These are phyloP conservation scores for Aproaerema taeniolella DNA, from an alignment of 2,888 invertebrate genomes.

Conservation along the genomic window DNA sequence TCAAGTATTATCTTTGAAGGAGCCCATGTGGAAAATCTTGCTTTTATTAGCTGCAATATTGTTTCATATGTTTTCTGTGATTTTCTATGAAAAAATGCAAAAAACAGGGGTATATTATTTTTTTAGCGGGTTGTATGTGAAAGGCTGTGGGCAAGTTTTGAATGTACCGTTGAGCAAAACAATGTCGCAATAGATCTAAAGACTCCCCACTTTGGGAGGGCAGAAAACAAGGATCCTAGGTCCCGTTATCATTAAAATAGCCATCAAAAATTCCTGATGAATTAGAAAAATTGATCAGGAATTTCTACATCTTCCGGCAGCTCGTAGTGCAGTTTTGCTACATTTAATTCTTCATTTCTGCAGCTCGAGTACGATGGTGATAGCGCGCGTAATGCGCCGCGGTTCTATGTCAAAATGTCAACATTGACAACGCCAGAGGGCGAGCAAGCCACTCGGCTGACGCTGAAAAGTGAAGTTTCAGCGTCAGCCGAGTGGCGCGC, in stretches of 20 bases:
- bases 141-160: slow-evolving; percentile 1
- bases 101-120: background rate
- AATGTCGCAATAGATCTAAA: no score
- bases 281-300: slow-evolving; percentile 11
- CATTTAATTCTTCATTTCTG: slow-evolving; percentile 9
- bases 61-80: slow-evolving; percentile 8
- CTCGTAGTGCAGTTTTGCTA: slow-evolving; percentile 8
- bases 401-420: no score
- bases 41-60: slow-evolving; percentile 4
- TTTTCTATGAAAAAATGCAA: slow-evolving; percentile 3
- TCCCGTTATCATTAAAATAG: slow-evolving; percentile 7
- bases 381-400: no score
- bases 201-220: no score
- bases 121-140: background rate
- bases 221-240: background rate
- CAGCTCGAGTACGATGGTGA: no score
- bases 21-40: slow-evolving; percentile 6
- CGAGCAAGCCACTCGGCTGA: no score
- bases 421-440: no score
- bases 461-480: no score
- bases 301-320: slow-evolving; percentile 9
- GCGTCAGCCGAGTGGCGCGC: no score
- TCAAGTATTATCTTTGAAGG: slow-evolving; percentile 7
- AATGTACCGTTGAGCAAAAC: slow-evolving; percentile 2
- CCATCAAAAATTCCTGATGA: slow-evolving; percentile 6